These are phyloP conservation scores for Dromius quadrimaculatus DNA, from an alignment of 2,888 invertebrate genomes.

Conservation along the genomic window DNA sequence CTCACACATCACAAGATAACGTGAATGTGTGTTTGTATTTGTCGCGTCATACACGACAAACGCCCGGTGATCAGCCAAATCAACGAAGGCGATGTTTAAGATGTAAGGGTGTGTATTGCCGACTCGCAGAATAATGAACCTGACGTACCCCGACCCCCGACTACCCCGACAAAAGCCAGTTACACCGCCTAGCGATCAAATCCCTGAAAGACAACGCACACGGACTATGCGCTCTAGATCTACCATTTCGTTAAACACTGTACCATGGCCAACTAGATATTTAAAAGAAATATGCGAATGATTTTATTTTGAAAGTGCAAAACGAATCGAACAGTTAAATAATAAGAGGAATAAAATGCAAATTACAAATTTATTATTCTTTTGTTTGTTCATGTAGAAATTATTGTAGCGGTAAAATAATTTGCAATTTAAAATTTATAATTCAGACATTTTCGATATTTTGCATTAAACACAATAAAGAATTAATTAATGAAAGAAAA, in stretches of 20 bases:
- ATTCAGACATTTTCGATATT: no score
- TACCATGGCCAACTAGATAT: neutral
- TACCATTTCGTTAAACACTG: conserved; percentile 31
- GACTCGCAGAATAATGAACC: conserved; percentile 28
- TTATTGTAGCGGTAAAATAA: no score
- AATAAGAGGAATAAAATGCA: no score
- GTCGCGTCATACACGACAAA: conserved; percentile 11
- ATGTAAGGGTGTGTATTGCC: conserved; percentile 5
- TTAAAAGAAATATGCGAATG: no score
- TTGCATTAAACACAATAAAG: no score
- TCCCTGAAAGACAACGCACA: conserved; percentile 18
- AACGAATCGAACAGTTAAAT: no score
- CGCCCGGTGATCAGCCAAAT: conserved; percentile 8
- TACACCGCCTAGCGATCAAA: conserved; percentile 18
- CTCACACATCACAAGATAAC: conserved; percentile 21
- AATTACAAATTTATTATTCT: no score
- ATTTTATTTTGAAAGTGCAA: no score
- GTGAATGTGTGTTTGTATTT: neutral
- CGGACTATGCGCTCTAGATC: conserved; percentile 12
- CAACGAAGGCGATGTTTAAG: neutral
- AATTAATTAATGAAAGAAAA: no score
- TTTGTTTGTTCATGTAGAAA: no score
- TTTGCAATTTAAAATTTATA: no score
- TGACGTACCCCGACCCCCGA: conserved; percentile 11
- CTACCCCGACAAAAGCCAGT: neutral